Conservation (phyloP, 2,113 vertebrate genomes). For the Galeopterus variegatus region DNA sequence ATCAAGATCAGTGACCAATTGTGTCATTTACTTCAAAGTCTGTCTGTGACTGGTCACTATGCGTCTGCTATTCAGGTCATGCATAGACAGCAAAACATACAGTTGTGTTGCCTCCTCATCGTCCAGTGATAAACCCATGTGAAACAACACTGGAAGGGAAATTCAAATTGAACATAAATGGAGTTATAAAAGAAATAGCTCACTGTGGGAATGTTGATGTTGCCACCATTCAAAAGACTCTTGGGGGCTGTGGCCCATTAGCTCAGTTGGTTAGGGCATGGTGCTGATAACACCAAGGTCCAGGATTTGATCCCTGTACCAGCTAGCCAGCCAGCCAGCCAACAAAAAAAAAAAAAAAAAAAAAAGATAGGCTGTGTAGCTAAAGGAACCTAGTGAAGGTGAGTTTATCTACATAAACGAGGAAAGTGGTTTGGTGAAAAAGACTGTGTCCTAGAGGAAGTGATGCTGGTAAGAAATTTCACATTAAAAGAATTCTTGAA, state of each 20-base stretch:
- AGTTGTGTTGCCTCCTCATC: background rate
- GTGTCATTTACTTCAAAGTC: background rate
- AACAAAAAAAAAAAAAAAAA: too few species aligned
- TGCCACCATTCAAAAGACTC: background rate
- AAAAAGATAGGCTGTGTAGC: background rate
- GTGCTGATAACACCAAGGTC: too few species aligned
- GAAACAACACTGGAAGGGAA: background rate
- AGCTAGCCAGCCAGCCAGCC: too few species aligned
- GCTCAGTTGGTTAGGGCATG: too few species aligned
- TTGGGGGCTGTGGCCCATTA: too few species aligned
- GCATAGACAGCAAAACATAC: background rate
- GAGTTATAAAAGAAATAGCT: background rate
- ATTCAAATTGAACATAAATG: background rate
- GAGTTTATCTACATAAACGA: background rate
- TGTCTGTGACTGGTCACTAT: background rate
- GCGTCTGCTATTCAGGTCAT: background rate
- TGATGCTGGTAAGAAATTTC: background rate
- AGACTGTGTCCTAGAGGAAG: background rate
- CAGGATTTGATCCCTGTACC: too few species aligned
- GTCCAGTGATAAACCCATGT: background rate
- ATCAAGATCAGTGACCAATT: background rate
- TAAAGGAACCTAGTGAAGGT: background rate
- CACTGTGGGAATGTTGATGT: background rate
- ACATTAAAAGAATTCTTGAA: background rate
- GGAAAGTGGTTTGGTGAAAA: background rate